Evolutionary conservation across 2,888 invertebrate species (phyloP), one percentile per base, ranked within the genome.

Genomic region (Hylaea fasciaria): DNA sequence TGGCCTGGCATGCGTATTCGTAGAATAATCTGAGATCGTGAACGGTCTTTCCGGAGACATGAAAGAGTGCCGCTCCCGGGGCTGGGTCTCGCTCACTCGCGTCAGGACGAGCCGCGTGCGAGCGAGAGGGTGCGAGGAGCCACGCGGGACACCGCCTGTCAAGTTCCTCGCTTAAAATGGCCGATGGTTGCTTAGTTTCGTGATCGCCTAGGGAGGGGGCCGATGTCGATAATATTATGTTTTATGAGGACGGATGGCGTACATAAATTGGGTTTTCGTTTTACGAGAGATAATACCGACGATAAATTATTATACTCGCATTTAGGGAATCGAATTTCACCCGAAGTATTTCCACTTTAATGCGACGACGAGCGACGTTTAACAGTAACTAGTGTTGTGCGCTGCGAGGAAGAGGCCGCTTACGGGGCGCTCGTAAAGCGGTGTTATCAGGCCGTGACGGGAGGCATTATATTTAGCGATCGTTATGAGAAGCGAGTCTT

Each of bases 181-280:
- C 87, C 90, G 90, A 66, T 64, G 72, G 68, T 85, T 83, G 85
- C 85, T 88, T 87, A 87, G 91, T 87, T 89, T 89, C 90, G 89
- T 89, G 91, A 89, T 89, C 86, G 91, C 87, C 89, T 87, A 87
- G 90, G 89, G 91, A 87, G 89, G 89, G 87, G 86, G 85, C 77
- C 83, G 83, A 81, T 83, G 87, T 87, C 89, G 89, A 90, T 90
- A 91, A 87, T 90, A 87, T 89, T 89, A 90, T 89, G 87, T 89
- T 90, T 90, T 89, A 91, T 85, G 87, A 81, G 84, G 76, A 78
- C 83, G 85, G 86, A 83, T 81, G 86, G 85, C 82, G 77, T 77
- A 85, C 86, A 85, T 87, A 87, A 87, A 89, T 87, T 87, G 86
- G 84, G 85, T 87, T 87, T 89, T 86, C 88, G 85, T 87, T 90